Base-by-base conservation (phyloP, 1,140 invertebrate species). In the Trinorchestia longiramus region DNA sequence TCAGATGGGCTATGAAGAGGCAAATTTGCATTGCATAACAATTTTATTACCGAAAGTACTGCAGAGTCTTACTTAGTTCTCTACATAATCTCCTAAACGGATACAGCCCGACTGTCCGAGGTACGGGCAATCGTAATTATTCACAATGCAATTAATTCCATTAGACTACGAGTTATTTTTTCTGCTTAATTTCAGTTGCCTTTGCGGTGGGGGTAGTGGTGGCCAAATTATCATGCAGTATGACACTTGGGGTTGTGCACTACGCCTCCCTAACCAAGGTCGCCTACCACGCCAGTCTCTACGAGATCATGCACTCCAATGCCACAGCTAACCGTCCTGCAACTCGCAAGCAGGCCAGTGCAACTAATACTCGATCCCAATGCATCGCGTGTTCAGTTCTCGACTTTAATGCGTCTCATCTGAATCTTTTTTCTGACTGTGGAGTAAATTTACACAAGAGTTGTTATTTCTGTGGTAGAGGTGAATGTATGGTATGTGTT, bases 171-270 rank as follows among this genome's bases (percentile, higher is more conserved):
- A 45, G 17, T 3, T 41, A 36, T 53, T 77, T 36, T 28, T 77
- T 28, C 15, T 28, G 4, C 41, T 90, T 43, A 3, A 42, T 43
- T 47, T 40, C 95, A 95, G 95, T 62, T 77, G 88, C 53, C 44
- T 77, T 88, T 43, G 43, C 62, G 40, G 53, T 96, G 43, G 96
- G 96, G 4, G 96, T 96, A 8, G 96, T 96, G 28, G 45, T 96
- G 40, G 96, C 96, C n/a, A 96, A 96, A 95, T 94, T 96, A n/a
- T 47, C 95, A 40, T 96, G 96, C 92, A 96, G 96, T 57, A 96
- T 96, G 95, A 96, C 96, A 19, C 91, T 96, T 47, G 96, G 96
- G 0, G 96, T 96, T 17, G 96, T 96, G 19, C 96, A 96, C 53
- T 96, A 96, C 95, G 90, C 96, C 44, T 96, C 96, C 11, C 96